Conservation (phyloP, 2,797 vertebrate species). For the Anniella stebbinsi region DNA sequence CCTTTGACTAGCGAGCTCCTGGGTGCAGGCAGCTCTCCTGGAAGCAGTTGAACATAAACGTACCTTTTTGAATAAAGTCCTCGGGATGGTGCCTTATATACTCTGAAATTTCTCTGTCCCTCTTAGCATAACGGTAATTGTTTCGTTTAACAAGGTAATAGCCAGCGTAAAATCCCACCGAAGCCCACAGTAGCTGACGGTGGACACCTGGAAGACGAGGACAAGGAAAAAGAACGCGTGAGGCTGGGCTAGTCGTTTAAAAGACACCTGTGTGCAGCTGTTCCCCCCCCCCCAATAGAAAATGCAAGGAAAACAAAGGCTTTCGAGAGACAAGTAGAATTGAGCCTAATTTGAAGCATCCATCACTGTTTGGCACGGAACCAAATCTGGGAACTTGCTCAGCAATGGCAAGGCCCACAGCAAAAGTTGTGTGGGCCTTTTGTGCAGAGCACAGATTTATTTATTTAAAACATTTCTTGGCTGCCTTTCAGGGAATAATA, state of each 20-base stretch:
- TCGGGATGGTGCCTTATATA: slow-evolving; percentile 86
- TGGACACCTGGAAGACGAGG: slow-evolving; percentile 84
- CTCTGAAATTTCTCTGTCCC: slow-evolving; percentile 85
- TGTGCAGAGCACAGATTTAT: neutral
- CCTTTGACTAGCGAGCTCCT: too few relatives aligned
- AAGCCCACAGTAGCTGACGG: slow-evolving; percentile 84
- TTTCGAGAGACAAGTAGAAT: neutral
- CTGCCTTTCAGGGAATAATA: too few relatives aligned
- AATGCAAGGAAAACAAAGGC: too few relatives aligned
- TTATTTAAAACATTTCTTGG: too few relatives aligned
- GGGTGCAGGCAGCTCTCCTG: too few relatives aligned
- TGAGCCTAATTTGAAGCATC: neutral
- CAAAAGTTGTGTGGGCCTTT: neutral
- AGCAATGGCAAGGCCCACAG: neutral
- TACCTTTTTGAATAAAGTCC: slow-evolving; percentile 84
- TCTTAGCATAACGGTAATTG: slow-evolving; percentile 82
- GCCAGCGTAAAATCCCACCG: slow-evolving; percentile 86
- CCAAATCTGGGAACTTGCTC: neutral
- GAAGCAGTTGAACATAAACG: neutral
- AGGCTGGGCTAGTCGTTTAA: neutral
- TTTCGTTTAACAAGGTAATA: slow-evolving; percentile 85
- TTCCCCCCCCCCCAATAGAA: too few relatives aligned
- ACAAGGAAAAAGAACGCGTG: neutral
- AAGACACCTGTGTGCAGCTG: neutral
- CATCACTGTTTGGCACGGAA: too few relatives aligned